Percentiles rank a stretch among this genome's conserved stretches.
phyloP scores from a whole-genome alignment of 2,888 invertebrate species.

The Nycteola revayana region DNA sequence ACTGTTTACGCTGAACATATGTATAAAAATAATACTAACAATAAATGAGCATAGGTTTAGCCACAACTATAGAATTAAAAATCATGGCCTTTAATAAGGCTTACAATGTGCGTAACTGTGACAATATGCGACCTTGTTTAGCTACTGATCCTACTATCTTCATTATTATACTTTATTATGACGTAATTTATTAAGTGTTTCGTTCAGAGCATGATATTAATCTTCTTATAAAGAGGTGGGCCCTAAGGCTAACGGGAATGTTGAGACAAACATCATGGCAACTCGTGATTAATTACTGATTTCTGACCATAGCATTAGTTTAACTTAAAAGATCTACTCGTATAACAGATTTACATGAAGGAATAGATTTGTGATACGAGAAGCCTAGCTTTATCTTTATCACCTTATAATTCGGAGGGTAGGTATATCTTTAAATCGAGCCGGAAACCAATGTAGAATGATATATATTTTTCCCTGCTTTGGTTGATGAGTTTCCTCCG shows the following conservation, averaged over 20 bases:
- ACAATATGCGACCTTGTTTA: constrained; percentile 50
- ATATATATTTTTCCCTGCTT: too few species aligned
- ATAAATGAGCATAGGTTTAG: constrained; percentile 3
- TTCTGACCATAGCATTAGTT: too few species aligned
- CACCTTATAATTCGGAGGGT: too few species aligned
- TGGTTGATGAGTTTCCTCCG: too few species aligned
- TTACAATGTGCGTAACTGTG: constrained; percentile 38
- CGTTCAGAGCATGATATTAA: constrained; percentile 27
- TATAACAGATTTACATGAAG: too few species aligned
- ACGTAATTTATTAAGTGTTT: constrained; percentile 48
- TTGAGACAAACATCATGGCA: constrained; percentile 30
- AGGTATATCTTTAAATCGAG: too few species aligned
- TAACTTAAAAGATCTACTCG: too few species aligned
- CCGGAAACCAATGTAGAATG: too few species aligned
- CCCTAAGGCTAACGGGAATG: constrained; percentile 35
- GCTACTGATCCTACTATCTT: constrained; percentile 54
- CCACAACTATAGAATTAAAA: constrained; percentile 43
- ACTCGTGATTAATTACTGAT: constrained; percentile 23
- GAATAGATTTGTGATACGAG: too few species aligned
- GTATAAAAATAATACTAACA: constrained; percentile 31
- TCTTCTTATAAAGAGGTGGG: constrained; percentile 31
- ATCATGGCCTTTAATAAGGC: constrained; percentile 31
- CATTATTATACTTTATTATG: constrained; percentile 38
- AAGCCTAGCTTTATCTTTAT: too few species aligned
- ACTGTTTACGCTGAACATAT: constrained; percentile 30